Evolutionary conservation across 2,113 vertebrate genomes (phyloP).

Genomic region (Ondatra zibethicus): DNA sequence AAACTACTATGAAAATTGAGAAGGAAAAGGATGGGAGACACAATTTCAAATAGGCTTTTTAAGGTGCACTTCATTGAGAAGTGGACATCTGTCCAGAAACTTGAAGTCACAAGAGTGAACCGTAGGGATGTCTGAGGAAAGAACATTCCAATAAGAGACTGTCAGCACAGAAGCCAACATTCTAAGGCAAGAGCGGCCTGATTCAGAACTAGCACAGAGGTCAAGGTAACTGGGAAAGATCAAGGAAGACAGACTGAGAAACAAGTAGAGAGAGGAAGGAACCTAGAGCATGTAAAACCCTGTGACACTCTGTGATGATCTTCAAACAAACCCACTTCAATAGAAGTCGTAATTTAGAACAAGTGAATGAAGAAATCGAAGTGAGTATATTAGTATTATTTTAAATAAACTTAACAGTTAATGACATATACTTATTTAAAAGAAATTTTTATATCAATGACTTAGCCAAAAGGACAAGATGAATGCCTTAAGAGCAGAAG

Average conservation of each 20-base stretch:
- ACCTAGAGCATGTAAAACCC: neutral
- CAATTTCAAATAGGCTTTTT: slow-evolving; percentile 9
- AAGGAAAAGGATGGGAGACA: neutral
- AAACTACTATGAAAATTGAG: neutral
- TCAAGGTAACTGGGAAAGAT: neutral
- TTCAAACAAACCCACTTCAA: neutral
- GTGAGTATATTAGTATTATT: neutral
- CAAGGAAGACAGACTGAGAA: neutral
- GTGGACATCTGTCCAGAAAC: neutral
- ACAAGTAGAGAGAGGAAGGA: neutral
- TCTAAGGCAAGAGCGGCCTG: neutral
- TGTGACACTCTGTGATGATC: neutral
- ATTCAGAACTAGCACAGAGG: neutral
- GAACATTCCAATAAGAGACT: neutral
- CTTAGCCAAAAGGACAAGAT: slow-evolving; percentile 25
- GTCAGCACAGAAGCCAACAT: neutral
- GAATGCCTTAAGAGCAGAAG: neutral
- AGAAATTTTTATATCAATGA: neutral
- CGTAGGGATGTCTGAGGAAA: neutral
- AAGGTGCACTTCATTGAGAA: neutral
- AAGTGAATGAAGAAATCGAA: neutral
- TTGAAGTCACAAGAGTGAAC: neutral
- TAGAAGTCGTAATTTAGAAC: neutral
- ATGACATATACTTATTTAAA: neutral
- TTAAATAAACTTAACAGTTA: neutral